phyloP scores from a whole-genome alignment of 2,888 invertebrate genomes.

The Itoplectis maculator region DNA sequence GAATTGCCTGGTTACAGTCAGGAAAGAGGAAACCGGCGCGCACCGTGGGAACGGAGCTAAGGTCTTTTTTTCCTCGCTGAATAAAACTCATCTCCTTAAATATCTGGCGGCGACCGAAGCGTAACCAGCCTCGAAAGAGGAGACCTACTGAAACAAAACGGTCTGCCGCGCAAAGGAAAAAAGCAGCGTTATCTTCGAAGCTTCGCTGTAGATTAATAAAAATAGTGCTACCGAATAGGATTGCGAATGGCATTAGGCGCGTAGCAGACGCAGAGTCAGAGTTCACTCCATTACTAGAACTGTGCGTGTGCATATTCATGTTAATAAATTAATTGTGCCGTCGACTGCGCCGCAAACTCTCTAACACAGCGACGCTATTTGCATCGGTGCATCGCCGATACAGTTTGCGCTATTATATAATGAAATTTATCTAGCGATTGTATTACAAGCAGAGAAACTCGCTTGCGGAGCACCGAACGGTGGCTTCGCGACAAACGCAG shows the following conservation, averaged over 20 bases:
- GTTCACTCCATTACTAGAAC: constrained; percentile 32
- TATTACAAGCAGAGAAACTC: constrained; percentile 22
- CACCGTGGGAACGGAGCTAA: constrained; percentile 81
- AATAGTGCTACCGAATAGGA: background rate
- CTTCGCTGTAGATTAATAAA: background rate
- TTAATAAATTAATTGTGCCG: constrained; percentile 70
- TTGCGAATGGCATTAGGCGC: background rate
- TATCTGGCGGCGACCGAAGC: constrained; percentile 15
- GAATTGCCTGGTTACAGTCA: constrained; percentile 79
- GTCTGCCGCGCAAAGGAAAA: background rate
- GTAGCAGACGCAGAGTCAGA: constrained; percentile 31
- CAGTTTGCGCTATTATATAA: constrained; percentile 49
- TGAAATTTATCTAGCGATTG: constrained; percentile 28
- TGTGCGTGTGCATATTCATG: constrained; percentile 64
- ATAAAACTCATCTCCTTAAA: constrained; percentile 27
- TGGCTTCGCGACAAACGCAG: background rate
- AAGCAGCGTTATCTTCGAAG: background rate
- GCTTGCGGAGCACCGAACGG: background rate
- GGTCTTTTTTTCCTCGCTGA: constrained; percentile 73
- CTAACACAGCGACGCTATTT: constrained; percentile 53
- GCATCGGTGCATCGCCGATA: constrained; percentile 10
- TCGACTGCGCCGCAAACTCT: constrained; percentile 40
- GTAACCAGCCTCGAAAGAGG: background rate
- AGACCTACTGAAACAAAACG: background rate
- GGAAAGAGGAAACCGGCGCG: constrained; percentile 81